Conservation (phyloP, 1,140 invertebrate genomes). For the Phocides pigmalion region DNA sequence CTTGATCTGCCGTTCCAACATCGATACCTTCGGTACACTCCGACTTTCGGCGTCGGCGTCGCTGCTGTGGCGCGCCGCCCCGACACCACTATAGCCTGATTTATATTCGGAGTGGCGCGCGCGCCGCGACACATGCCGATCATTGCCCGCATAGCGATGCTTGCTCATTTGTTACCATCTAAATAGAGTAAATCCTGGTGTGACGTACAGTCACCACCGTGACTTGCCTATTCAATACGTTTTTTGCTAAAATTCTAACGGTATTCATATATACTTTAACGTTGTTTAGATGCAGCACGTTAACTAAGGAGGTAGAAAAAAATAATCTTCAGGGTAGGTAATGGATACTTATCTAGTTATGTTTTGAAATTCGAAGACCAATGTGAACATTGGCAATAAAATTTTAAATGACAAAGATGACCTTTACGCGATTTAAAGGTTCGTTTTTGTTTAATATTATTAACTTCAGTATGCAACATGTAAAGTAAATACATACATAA, state of each 20-base stretch:
- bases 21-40: constrained; percentile 59
- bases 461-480: constrained; percentile 2
- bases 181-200: constrained; percentile 57
- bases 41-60: constrained; percentile 46
- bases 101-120: constrained; percentile 57
- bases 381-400: neutral
- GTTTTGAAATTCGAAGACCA: neutral
- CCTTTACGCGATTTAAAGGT: neutral
- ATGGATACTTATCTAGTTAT: no score
- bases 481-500: no score
- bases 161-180: constrained; percentile 43
- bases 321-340: no score
- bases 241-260: constrained; percentile 36
- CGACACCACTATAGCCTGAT: constrained; percentile 55
- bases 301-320: no score
- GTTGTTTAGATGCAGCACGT: neutral
- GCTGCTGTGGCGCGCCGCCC: constrained; percentile 49
- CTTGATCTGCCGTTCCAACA: constrained; percentile 65
- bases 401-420: neutral
- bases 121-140: constrained; percentile 50
- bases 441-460: constrained; percentile 18
- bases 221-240: constrained; percentile 2
- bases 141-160: constrained; percentile 53
- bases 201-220: constrained; percentile 11
- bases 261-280: neutral